Percentiles rank a stretch among this genome's conserved stretches.
These are phyloP conservation scores for Pitangus sulphuratus DNA, from an alignment of 2,797 vertebrate genomes.

Conservation along the genomic window DNA sequence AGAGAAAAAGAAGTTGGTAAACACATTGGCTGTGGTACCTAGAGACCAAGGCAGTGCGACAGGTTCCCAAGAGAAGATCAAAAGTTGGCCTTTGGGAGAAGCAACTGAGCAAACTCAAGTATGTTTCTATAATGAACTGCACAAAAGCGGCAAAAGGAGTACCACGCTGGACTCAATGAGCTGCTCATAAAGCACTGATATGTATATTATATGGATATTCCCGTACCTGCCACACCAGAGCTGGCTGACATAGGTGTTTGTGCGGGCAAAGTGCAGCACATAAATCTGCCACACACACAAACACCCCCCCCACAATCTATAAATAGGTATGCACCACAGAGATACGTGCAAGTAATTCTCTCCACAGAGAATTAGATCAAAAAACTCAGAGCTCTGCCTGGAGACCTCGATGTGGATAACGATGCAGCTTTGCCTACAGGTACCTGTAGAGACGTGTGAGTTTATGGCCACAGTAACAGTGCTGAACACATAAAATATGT, in stretches of 20 bases:
- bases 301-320: fast-evolving
- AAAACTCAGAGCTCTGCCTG: background rate
- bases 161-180: background rate
- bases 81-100: conserved; percentile 70
- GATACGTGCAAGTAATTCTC: background rate
- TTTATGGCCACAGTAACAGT: fast-evolving
- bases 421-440: background rate
- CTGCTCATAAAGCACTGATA: conserved; percentile 43
- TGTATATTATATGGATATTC: conserved; percentile 47
- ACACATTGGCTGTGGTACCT: conserved; percentile 68
- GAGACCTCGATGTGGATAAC: fast-evolving
- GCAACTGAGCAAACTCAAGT: conserved; percentile 54
- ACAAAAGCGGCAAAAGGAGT: conserved; percentile 38
- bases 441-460: background rate
- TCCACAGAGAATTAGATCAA: background rate
- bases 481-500: background rate
- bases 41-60: conserved; percentile 59
- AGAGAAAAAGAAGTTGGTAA: conserved; percentile 72
- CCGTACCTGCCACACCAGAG: background rate
- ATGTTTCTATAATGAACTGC: conserved; percentile 45
- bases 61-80: conserved; percentile 75
- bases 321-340: background rate
- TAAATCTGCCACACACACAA: background rate
- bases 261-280: background rate
- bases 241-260: background rate